Conservation (phyloP, 2,797 vertebrate genomes). For the Liasis olivaceus region DNA sequence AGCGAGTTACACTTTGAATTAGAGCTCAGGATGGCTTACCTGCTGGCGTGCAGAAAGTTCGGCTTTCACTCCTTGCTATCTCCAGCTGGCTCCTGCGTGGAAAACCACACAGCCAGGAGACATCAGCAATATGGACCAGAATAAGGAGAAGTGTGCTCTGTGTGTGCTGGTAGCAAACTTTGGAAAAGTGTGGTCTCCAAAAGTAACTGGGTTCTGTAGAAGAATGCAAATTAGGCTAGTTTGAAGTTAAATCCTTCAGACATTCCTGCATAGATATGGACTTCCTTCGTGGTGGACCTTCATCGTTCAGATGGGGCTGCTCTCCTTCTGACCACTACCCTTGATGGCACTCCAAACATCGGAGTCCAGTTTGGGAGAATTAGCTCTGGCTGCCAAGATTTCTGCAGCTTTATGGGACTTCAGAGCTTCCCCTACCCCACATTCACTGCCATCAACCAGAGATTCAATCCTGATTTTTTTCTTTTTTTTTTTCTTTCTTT, state of each 20-base stretch:
- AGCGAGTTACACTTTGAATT: background rate
- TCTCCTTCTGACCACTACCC: background rate
- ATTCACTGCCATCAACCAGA: background rate
- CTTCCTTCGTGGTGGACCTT: too few species aligned
- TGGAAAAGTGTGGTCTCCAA: background rate
- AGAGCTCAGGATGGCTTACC: background rate
- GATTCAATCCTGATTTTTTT: too few species aligned
- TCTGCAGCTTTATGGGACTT: too few species aligned
- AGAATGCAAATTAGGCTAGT: background rate
- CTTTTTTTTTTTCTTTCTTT: slow-evolving; percentile 48
- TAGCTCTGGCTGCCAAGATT: too few species aligned
- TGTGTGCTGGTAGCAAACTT: background rate
- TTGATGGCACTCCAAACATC: background rate
- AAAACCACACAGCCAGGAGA: background rate
- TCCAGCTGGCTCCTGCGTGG: background rate
- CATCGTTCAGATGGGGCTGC: background rate
- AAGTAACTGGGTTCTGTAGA: background rate
- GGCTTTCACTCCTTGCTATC: background rate
- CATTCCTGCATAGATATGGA: background rate
- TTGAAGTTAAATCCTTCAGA: background rate
- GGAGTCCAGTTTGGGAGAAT: too few species aligned
- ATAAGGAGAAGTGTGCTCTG: background rate
- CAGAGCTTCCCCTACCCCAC: background rate
- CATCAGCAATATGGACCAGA: background rate
- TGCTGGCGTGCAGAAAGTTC: background rate